Evolutionary conservation across 2,113 vertebrate species (phyloP).

Genomic region (Butorides virescens): DNA sequence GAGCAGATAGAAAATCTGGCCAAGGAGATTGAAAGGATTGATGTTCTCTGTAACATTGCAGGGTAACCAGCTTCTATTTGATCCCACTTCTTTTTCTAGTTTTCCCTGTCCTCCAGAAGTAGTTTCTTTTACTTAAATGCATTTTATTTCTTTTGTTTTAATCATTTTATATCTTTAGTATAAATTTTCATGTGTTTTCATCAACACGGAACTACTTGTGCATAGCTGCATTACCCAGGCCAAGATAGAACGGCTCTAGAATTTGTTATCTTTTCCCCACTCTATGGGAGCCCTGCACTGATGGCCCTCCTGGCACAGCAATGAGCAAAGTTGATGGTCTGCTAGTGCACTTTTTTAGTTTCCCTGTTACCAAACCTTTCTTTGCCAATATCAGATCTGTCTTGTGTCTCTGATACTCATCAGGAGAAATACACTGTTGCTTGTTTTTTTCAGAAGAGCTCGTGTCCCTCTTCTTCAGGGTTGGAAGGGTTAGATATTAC

Average conservation of each 20-base stretch:
- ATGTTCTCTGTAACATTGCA: constrained; percentile 93
- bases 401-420: not conserved
- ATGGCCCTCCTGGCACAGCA: not conserved
- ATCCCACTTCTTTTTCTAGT: not conserved
- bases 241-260: not conserved
- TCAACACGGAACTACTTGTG: not conserved
- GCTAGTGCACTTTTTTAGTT: not conserved
- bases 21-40: constrained; percentile 83
- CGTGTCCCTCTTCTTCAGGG: not conserved
- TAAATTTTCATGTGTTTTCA: not conserved
- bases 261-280: not conserved
- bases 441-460: not conserved
- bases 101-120: not conserved
- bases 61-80: constrained; percentile 75
- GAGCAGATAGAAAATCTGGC: constrained; percentile 90
- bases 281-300: not conserved
- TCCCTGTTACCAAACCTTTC: not conserved
- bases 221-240: not conserved
- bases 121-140: not conserved
- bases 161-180: not conserved
- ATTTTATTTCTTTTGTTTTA: not conserved
- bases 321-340: not conserved
- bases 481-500: not conserved
- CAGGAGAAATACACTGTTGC: not conserved
- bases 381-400: not conserved